Conservation (phyloP, 2,113 vertebrate species). For the Alexandromys fortis region DNA sequence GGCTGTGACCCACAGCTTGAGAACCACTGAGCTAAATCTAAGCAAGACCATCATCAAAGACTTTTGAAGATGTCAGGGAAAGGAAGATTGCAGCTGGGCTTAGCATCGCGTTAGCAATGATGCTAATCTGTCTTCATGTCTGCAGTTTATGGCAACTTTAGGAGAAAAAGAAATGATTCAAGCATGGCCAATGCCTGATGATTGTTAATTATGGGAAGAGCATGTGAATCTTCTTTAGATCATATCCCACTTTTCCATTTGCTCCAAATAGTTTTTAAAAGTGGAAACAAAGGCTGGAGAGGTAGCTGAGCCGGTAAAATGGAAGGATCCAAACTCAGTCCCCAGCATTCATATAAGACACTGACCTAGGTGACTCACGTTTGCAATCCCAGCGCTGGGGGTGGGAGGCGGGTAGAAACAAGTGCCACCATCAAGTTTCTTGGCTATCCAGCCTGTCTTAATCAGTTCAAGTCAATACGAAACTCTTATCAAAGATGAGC, state of each 20-base stretch:
- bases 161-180: neutral
- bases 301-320: neutral
- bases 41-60: neutral
- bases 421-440: neutral
- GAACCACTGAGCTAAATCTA: neutral
- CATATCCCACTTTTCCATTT: slow-evolving; percentile 21
- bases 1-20: neutral
- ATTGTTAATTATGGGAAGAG: slow-evolving; percentile 1
- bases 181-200: neutral
- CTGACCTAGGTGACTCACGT: neutral
- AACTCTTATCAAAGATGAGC: no score
- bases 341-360: no score
- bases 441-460: neutral
- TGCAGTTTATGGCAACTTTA: neutral
- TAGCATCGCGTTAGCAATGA: neutral
- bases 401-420: neutral
- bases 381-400: neutral
- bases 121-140: neutral
- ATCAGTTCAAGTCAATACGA: neutral
- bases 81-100: neutral
- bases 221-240: neutral
- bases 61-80: neutral
- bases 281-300: neutral
- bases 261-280: neutral
- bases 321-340: no score